phyloP scores from a whole-genome alignment of 2,888 invertebrate species.

The Atrina japonica region DNA sequence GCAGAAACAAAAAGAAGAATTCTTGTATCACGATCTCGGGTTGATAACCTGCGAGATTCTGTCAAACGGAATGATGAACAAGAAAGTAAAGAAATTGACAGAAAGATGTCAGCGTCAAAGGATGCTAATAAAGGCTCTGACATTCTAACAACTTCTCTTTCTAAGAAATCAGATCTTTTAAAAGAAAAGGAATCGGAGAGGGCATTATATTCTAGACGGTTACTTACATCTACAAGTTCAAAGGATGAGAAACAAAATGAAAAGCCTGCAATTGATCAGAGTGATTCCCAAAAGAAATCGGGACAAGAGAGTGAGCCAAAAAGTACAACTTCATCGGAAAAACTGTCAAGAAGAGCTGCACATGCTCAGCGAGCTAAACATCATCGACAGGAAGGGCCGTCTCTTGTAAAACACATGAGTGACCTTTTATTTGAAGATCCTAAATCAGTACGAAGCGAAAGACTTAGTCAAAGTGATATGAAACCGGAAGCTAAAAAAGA shows the following conservation, averaged over 20 bases:
- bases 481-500: not conserved
- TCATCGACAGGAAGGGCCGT: conserved; percentile 22
- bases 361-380: conserved; percentile 1
- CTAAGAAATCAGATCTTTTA: conserved; percentile 1
- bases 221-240: conserved; percentile 1
- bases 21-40: conserved; percentile 20
- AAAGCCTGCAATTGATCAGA: not conserved
- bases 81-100: conserved; percentile 10
- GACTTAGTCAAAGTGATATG: not conserved
- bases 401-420: conserved; percentile 30
- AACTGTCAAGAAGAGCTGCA: conserved; percentile 9
- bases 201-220: conserved; percentile 3
- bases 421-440: conserved; percentile 23
- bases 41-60: conserved; percentile 19
- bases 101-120: too few species aligned
- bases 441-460: conserved; percentile 1
- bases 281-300: conserved; percentile 4
- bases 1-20: conserved; percentile 11
- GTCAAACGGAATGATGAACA: conserved; percentile 14
- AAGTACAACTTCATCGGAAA: not conserved
- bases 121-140: too few species aligned
- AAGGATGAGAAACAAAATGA: conserved; percentile 12
- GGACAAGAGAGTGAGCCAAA: conserved; percentile 1
- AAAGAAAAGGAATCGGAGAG: conserved; percentile 18
- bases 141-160: conserved; percentile 16